Conservation (phyloP, 2,797 vertebrate genomes). For the Macropus fuliginosus region DNA sequence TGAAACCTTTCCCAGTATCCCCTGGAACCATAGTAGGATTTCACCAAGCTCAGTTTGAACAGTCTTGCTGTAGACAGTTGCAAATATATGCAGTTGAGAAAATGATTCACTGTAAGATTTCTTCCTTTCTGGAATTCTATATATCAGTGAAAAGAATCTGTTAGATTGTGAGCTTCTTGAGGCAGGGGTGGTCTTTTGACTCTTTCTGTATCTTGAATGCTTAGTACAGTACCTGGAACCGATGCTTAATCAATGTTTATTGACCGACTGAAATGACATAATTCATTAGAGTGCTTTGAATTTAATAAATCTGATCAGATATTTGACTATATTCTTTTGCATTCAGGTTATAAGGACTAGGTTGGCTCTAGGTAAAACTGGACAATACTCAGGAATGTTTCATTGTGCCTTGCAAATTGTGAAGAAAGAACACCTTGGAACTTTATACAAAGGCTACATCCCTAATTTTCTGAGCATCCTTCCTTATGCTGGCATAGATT, state of each 20-base stretch:
- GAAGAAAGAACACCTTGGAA: conserved; percentile 88
- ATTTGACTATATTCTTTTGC: conserved; percentile 19
- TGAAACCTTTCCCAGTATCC: not conserved
- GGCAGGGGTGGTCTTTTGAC: not conserved
- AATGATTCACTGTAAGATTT: not conserved
- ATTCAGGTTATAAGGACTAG: conserved; percentile 93
- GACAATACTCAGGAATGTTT: conserved; percentile 92
- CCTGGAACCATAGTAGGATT: not conserved
- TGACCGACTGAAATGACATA: not conserved
- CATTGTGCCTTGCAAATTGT: conserved; percentile 92
- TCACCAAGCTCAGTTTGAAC: not conserved
- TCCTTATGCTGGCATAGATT: conserved; percentile 92
- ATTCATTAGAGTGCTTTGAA: not conserved
- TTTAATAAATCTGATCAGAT: conserved; percentile 29
- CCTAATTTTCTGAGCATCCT: conserved; percentile 93
- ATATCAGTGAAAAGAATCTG: not conserved
- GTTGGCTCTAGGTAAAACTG: conserved; percentile 92
- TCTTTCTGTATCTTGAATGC: not conserved
- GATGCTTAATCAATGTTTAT: not conserved
- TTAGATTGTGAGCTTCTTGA: not conserved
- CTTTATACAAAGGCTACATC: conserved; percentile 93
- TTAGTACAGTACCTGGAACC: not conserved
- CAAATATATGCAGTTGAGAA: not conserved
- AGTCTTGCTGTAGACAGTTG: not conserved
- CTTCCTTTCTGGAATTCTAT: not conserved